Base-by-base conservation (phyloP, 1,140 invertebrate species). In the Drosophila obscura region DNA sequence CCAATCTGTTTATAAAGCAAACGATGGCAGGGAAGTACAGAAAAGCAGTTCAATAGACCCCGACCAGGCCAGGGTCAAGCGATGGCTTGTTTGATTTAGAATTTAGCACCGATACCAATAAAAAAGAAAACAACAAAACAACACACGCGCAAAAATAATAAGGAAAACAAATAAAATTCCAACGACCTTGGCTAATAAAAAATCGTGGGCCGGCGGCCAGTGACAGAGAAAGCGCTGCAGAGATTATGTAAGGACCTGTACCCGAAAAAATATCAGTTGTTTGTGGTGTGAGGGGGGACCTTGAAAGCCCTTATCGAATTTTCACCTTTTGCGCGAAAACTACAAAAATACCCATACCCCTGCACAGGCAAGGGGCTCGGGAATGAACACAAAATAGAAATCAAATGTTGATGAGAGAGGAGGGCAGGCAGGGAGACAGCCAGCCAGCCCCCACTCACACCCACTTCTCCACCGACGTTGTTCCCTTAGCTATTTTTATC, bases 261-360 rank as follows among this genome's bases (percentile, higher is more conserved):
- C 48, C 50, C 44, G 77, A 76, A 76, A 28, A 6, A 28, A 74
- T 65, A 67, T 74, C 62, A 61, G 73, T 39, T 60, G 55, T 59
- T 24, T 24, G 22, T 24, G 22, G 22, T 19, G 19, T 19, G 19
- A 24, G 2, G n/a, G 53, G 15, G 67, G 59, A 88, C 83, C 83
- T 83, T 88, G 83, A 88, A 88, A 80, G 68, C 57, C 68, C 76
- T 88, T 88, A 88, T 88, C 83, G 84, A 88, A 88, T 88, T 87
- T 88, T 88, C 66, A 88, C 83, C 83, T 88, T 83, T 88, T 83
- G 83, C 60, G 74, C 82, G 62, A 88, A 88, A 88, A 88, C 83
- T 88, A 88, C 75, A 53, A 78, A 87, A 87, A 65, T 53, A 46
- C 55, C 35, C 45, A 65, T 53, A 46, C 55, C 35, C 45, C 8